phyloP scores from a whole-genome alignment of 2,797 vertebrate genomes.

The Phalloptychus januarius region DNA sequence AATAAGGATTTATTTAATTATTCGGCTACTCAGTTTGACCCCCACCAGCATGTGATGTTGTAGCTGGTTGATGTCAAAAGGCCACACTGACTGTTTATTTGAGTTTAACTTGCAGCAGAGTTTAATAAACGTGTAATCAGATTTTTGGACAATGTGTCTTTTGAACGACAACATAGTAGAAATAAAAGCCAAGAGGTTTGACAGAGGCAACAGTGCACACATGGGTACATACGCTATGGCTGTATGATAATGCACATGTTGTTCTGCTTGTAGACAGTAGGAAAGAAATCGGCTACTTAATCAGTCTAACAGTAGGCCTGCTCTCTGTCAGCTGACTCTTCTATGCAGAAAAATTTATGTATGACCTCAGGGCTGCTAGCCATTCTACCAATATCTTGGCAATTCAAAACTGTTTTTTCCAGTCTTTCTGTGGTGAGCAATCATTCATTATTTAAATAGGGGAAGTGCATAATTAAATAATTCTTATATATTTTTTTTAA shows the following conservation, averaged over 20 bases:
- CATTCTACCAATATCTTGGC: not conserved
- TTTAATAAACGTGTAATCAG: slow-evolving; percentile 64
- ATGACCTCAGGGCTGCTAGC: slow-evolving; percentile 37
- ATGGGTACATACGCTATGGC: slow-evolving; percentile 10
- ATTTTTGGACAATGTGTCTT: slow-evolving; percentile 72
- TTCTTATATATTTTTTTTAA: too few relatives aligned
- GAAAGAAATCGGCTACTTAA: slow-evolving; percentile 49
- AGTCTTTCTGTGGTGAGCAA: not conserved
- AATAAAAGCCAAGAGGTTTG: slow-evolving; percentile 29
- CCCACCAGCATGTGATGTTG: slow-evolving; percentile 37
- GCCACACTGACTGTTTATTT: slow-evolving; percentile 62
- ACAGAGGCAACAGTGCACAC: slow-evolving; percentile 28
- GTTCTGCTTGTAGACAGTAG: slow-evolving; percentile 34
- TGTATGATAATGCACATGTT: slow-evolving; percentile 23
- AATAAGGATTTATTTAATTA: slow-evolving; percentile 7
- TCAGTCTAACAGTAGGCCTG: slow-evolving; percentile 66
- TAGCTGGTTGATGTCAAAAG: slow-evolving; percentile 34
- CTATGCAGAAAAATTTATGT: slow-evolving; percentile 46
- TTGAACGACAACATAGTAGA: slow-evolving; percentile 48
- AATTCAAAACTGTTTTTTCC: not conserved
- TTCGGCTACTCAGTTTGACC: slow-evolving; percentile 2
- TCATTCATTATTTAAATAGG: not conserved
- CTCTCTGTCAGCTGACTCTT: slow-evolving; percentile 74
- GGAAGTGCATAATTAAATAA: too few relatives aligned
- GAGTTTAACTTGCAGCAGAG: slow-evolving; percentile 57